These are phyloP conservation scores for Trichechus manatus DNA, from an alignment of 2,113 vertebrate species.

Conservation along the genomic window DNA sequence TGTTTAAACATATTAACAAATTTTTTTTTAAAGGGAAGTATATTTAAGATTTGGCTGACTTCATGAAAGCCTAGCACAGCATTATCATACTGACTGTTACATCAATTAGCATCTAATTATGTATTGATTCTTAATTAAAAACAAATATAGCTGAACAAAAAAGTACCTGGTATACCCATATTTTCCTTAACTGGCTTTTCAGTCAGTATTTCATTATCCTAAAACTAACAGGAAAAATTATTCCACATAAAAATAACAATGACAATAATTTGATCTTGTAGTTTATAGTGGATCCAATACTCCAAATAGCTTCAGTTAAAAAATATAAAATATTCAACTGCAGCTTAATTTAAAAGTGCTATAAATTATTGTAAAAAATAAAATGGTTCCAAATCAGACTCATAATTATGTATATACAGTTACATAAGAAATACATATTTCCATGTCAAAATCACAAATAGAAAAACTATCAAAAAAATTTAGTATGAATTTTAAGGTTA, in stretches of 20 bases:
- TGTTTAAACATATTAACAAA: background rate
- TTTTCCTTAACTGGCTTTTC: conserved; percentile 37
- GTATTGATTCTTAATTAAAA: background rate
- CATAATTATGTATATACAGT: background rate
- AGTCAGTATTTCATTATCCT: conserved; percentile 48
- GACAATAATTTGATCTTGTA: background rate
- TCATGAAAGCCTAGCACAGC: background rate
- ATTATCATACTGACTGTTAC: background rate
- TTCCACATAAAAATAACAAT: conserved; percentile 36
- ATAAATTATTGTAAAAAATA: background rate
- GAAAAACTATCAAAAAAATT: background rate
- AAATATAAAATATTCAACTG: conserved; percentile 22
- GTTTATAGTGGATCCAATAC: background rate
- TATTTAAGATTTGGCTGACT: background rate
- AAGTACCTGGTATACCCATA: background rate
- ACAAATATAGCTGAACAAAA: conserved; percentile 9
- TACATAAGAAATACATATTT: background rate
- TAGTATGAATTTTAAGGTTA: background rate
- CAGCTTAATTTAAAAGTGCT: conserved; percentile 13
- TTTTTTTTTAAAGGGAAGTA: background rate
- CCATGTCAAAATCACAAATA: conserved; percentile 1
- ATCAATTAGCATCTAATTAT: background rate
- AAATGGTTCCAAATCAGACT: background rate
- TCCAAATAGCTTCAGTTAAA: conserved; percentile 15
- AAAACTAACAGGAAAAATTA: conserved; percentile 43